These are phyloP conservation scores for Lerista edwardsae DNA, from an alignment of 2,797 vertebrate genomes.

Conservation along the genomic window DNA sequence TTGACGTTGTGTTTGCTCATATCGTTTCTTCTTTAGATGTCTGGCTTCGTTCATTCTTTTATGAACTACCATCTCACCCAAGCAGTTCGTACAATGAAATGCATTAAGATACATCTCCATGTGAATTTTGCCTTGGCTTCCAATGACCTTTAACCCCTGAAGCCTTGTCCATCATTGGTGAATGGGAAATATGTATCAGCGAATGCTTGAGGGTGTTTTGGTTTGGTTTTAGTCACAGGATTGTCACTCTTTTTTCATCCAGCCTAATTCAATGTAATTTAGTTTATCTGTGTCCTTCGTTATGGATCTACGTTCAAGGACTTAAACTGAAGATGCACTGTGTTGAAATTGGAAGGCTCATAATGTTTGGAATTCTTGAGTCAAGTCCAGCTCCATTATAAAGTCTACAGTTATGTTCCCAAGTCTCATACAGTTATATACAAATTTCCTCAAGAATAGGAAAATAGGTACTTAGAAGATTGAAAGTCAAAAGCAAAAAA, in stretches of 20 bases:
- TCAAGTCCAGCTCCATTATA: not conserved
- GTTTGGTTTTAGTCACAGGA: constrained; percentile 47
- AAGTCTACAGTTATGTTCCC: not conserved
- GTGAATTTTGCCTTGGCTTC: constrained; percentile 69
- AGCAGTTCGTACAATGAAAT: constrained; percentile 73
- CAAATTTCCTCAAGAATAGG: not conserved
- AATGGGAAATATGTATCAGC: constrained; percentile 67
- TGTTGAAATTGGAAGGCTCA: not conserved
- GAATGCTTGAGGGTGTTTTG: constrained; percentile 24
- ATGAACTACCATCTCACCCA: constrained; percentile 74
- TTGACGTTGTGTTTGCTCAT: constrained; percentile 84
- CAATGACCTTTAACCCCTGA: constrained; percentile 73
- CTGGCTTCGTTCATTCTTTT: constrained; percentile 70
- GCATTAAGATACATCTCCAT: constrained; percentile 70
- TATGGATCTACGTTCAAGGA: not conserved
- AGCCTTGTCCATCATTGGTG: constrained; percentile 61
- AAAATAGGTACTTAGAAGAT: not conserved
- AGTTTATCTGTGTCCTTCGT: not conserved
- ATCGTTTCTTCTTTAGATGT: constrained; percentile 76
- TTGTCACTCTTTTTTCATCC: constrained; percentile 46
- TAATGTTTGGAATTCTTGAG: not conserved
- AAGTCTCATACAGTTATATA: not conserved
- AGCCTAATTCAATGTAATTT: constrained; percentile 36
- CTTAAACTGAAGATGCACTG: not conserved
- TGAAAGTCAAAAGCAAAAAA: not conserved